Evolutionary conservation across 2,888 invertebrate species (phyloP), one percentile per base, ranked within the genome.

Genomic region (Yponomeuta plumbellus): DNA sequence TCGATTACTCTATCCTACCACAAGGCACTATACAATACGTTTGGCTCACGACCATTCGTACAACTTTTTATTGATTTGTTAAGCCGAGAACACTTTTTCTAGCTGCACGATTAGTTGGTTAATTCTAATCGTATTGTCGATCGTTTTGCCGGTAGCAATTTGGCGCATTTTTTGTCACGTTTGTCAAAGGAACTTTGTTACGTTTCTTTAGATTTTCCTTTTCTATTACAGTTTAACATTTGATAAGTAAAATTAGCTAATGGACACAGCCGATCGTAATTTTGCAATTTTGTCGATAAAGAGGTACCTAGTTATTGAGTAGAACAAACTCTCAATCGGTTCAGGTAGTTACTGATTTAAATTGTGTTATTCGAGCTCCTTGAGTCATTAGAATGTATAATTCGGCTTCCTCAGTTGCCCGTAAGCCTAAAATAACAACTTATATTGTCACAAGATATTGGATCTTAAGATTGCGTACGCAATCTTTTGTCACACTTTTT

Each of bases 391-490:
- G 44, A 65, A 66, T 68, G 34, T 52, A 58, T 63, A 63, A 63
- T 26, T 67, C 65, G 68, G 61, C 65, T 65, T 59, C 62, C 64
- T 52, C 71, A 68, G 70, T 69, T 68, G 69, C 68, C 74, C 71
- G 69, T 22, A 21, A 73, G 75, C 84, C 84, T 86, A 88, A 87
- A 88, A 88, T 87, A 89, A 88, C 87, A 86, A 73, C 72, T 71
- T 72, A 75, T 74, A 76, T 86, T 85, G 80, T 83, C 67, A 72
- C 69, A 73, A 72, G 77, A 84, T 85, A 85, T 88, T 85, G 85
- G 79, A 85, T 86, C 82, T 80, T 79, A 70, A 76, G 84, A 88
- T 89, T 88, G 87, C 86, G 83, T 82, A 76, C 78, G 75, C 79
- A 79, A 74, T 76, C 80, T 77, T 80, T 88, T 87, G 84, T 86